These are phyloP conservation scores for Fregata magnificens DNA, from an alignment of 2,113 vertebrate genomes.

Conservation along the genomic window DNA sequence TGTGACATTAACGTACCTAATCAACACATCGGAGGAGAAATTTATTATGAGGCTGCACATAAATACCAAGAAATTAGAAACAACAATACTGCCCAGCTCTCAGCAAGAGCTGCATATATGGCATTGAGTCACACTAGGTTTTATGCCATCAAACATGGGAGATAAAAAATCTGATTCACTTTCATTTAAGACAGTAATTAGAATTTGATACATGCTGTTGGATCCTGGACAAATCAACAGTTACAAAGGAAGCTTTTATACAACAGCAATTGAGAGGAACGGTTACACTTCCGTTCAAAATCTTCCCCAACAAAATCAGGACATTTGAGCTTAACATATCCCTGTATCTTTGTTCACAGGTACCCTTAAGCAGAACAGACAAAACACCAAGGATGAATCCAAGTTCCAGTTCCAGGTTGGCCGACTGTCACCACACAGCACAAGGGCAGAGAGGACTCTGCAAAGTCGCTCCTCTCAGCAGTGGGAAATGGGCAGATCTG, in stretches of 20 bases:
- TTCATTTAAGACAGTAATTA: not conserved
- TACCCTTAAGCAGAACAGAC: not conserved
- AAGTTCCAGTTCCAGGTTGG: not conserved
- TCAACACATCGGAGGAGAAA: not conserved
- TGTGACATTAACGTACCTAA: not conserved
- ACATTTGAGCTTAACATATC: not conserved
- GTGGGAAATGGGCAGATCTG: not conserved
- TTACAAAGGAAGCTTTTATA: not conserved
- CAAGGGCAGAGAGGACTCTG: not conserved
- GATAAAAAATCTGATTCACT: not conserved
- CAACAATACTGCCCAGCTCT: not conserved
- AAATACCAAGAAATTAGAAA: not conserved
- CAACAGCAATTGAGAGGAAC: not conserved
- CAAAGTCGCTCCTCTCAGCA: not conserved
- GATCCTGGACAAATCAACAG: not conserved
- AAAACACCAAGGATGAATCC: not conserved
- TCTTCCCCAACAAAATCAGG: not conserved
- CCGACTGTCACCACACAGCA: fast-evolving
- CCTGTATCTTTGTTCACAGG: not conserved
- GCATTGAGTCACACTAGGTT: not conserved
- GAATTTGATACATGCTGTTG: not conserved
- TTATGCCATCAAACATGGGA: not conserved
- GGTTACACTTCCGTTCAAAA: not conserved
- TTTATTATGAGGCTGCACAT: not conserved
- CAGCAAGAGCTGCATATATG: not conserved